phyloP scores from a whole-genome alignment of 2,797 vertebrate genomes.

The Chlorospingus semifuscus region DNA sequence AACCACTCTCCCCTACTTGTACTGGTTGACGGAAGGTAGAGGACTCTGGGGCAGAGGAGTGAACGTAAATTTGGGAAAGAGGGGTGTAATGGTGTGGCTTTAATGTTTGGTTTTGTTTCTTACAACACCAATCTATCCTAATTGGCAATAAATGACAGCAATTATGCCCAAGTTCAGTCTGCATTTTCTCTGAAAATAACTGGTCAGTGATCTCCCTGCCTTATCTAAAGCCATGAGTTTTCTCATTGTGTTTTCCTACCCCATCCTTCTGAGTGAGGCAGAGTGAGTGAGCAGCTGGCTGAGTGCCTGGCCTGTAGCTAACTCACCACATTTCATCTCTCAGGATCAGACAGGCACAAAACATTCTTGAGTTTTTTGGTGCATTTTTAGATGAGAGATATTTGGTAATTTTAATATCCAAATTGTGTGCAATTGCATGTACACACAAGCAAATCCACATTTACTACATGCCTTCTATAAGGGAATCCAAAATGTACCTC shows the following conservation, averaged over 20 bases:
- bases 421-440: neutral
- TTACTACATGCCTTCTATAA: neutral
- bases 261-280: neutral
- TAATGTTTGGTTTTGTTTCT: neutral
- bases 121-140: neutral
- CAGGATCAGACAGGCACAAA: neutral
- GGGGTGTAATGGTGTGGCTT: neutral
- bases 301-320: neutral
- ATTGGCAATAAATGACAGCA: neutral
- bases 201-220: no score
- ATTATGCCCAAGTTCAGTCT: neutral
- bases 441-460: neutral
- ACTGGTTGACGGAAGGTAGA: neutral
- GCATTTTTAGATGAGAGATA: neutral
- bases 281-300: neutral
- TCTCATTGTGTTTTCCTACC: neutral
- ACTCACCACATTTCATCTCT: neutral
- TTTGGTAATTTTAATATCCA: neutral
- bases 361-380: neutral
- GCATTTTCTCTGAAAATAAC: neutral
- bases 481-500: neutral
- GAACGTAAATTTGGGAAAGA: neutral
- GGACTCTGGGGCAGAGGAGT: neutral
- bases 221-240: neutral
- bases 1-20: neutral